phyloP scores from a whole-genome alignment of 1,140 invertebrate genomes.

The Tenebrio molitor region DNA sequence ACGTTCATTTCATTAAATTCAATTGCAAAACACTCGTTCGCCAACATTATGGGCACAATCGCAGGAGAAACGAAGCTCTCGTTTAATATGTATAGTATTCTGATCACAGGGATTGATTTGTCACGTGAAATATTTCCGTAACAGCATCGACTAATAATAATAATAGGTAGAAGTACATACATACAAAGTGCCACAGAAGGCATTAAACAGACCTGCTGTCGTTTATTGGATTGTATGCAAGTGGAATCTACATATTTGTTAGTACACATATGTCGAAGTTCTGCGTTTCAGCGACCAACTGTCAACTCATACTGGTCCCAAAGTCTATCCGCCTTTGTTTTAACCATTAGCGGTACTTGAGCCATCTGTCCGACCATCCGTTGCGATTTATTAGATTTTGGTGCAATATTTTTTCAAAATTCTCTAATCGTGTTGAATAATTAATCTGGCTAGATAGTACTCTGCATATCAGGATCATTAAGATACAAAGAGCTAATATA shows the following conservation, averaged over 20 bases:
- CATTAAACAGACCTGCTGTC: constrained; percentile 35
- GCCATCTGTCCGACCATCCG: constrained; percentile 45
- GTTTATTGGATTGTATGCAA: constrained; percentile 41
- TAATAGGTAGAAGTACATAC: too few species aligned
- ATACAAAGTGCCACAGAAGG: constrained; percentile 20
- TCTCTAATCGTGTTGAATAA: constrained; percentile 4
- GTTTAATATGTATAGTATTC: too few species aligned
- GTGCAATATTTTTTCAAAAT: constrained; percentile 36
- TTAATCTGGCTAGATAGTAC: too few species aligned
- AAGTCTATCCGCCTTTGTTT: constrained; percentile 35
- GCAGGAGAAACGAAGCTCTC: too few species aligned
- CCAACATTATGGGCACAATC: too few species aligned
- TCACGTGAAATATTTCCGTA: neutral
- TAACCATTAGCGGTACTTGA: constrained; percentile 45
- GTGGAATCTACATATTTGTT: constrained; percentile 36
- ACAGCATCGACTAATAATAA: too few species aligned
- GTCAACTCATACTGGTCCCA: constrained; percentile 37
- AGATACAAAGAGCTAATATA: too few species aligned
- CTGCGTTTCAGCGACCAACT: constrained; percentile 43
- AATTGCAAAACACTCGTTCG: too few species aligned
- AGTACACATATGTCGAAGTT: constrained; percentile 45
- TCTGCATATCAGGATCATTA: too few species aligned
- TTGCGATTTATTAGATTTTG: constrained; percentile 37
- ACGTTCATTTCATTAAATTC: too few species aligned
- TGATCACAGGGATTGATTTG: neutral